Percentiles rank a stretch among this genome's conserved stretches.
These are phyloP conservation scores for Caenorhabditis becei DNA, from an alignment of 2,888 invertebrate species.

Conservation along the genomic window DNA sequence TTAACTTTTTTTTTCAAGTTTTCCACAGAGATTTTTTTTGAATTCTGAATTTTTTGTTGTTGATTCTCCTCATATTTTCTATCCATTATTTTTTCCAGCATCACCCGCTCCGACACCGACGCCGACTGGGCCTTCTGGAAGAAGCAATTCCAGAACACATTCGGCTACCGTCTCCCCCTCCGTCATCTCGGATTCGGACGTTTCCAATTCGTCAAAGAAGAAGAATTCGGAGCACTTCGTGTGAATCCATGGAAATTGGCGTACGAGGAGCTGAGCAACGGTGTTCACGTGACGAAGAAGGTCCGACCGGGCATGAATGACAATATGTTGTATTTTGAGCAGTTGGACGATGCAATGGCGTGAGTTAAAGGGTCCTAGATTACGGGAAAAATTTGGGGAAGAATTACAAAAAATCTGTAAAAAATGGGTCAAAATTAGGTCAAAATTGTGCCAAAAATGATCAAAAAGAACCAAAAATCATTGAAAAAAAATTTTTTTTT, in stretches of 20 bases:
- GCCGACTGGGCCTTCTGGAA: neutral
- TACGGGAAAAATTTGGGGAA: no score
- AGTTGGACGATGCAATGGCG: constrained; percentile 73
- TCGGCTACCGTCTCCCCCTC: neutral
- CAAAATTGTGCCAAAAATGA: no score
- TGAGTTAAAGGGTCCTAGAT: no score
- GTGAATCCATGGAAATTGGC: constrained; percentile 99
- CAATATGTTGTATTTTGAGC: constrained; percentile 72
- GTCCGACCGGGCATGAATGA: constrained; percentile 58
- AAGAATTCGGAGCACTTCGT: constrained; percentile 11
- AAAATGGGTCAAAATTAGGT: no score
- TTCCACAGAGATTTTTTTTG: no score
- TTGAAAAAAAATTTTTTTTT: constrained; percentile 55
- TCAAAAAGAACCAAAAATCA: no score
- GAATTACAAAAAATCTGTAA: no score
- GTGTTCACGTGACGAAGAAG: constrained; percentile 77
- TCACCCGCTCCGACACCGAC: no score
- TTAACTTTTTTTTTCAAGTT: no score
- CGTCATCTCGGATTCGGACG: neutral
- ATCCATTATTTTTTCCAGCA: no score
- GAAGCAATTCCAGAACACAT: neutral
- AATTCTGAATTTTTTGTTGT: no score
- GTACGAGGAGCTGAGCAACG: constrained; percentile 88
- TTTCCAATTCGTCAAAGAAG: neutral
- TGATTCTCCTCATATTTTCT: no score